Evolutionary conservation across 2,888 invertebrate genomes (phyloP).

Genomic region (Pseudeuparius sepicola): DNA sequence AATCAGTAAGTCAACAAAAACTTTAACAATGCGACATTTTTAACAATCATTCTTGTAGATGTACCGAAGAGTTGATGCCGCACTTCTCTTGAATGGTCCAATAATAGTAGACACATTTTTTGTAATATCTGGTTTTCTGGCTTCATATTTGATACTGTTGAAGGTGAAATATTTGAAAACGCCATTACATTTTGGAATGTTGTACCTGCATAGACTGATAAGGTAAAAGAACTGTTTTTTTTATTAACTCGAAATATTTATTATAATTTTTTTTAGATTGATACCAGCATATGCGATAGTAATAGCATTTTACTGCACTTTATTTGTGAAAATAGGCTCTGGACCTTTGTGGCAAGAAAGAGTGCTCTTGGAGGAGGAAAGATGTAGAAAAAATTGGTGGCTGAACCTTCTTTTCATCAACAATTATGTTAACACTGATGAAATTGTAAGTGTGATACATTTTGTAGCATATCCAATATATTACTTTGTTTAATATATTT

Average conservation of each 20-base stretch:
- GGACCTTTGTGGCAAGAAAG: constrained; percentile 63
- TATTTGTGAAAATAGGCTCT: constrained; percentile 55
- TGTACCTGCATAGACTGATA: constrained; percentile 54
- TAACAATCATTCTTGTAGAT: constrained; percentile 21
- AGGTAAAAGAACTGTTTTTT: constrained; percentile 44
- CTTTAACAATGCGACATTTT: constrained; percentile 12
- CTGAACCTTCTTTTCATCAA: constrained; percentile 55
- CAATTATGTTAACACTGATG: constrained; percentile 54
- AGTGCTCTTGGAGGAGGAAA: constrained; percentile 40
- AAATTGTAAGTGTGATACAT: constrained; percentile 45
- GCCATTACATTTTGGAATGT: constrained; percentile 45
- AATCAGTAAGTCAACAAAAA: constrained; percentile 29
- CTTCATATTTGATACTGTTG: constrained; percentile 50
- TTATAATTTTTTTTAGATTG: constrained; percentile 47
- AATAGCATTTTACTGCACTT: constrained; percentile 59
- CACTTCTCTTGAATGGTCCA: constrained; percentile 52
- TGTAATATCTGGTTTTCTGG: constrained; percentile 57
- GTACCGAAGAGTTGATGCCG: constrained; percentile 27
- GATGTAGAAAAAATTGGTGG: constrained; percentile 38
- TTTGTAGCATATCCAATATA: background rate
- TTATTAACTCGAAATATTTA: too few relatives aligned
- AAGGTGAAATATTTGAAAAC: constrained; percentile 32
- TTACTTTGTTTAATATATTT: constrained; percentile 20
- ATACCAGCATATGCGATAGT: constrained; percentile 63
- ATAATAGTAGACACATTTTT: constrained; percentile 59